Evolutionary conservation across 2,113 vertebrate species (phyloP).

Genomic region (Salvelinus fontinalis): DNA sequence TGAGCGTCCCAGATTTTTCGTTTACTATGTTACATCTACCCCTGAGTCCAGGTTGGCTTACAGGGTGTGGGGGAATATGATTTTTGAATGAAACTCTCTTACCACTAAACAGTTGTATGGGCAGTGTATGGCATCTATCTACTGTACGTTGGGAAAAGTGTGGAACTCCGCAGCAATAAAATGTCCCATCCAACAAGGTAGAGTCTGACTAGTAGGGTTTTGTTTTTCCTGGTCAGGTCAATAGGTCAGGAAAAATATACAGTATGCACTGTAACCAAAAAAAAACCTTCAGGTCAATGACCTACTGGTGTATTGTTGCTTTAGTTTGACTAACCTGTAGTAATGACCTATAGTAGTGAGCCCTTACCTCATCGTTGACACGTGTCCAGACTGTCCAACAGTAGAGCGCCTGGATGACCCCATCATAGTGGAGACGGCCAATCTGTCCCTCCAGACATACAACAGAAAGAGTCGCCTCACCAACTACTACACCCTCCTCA

Average conservation of each 20-base stretch:
- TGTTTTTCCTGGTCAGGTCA: background rate
- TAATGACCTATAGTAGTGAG: background rate
- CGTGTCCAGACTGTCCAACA: slow-evolving; percentile 47
- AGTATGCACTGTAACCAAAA: background rate
- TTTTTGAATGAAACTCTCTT: background rate
- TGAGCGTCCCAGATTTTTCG: no score
- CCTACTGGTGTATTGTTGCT: no score
- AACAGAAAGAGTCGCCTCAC: slow-evolving; percentile 21
- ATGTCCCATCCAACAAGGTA: slow-evolving; percentile 42
- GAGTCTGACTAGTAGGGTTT: background rate
- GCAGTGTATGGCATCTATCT: slow-evolving; percentile 33
- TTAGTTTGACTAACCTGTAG: no score
- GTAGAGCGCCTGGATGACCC: slow-evolving; percentile 24
- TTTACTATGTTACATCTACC: no score
- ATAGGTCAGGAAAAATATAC: background rate
- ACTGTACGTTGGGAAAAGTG: slow-evolving; percentile 8
- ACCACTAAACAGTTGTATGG: slow-evolving; percentile 38
- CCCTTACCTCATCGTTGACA: slow-evolving; percentile 8
- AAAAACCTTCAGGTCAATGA: background rate
- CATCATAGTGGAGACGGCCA: slow-evolving; percentile 25
- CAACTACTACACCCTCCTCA: slow-evolving; percentile 39
- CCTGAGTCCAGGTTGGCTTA: background rate
- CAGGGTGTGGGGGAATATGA: background rate
- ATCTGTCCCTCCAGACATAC: slow-evolving; percentile 36
- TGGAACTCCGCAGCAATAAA: slow-evolving; percentile 29